Evolutionary conservation across 1,140 invertebrate species (phyloP), one percentile per base, ranked within the genome.

Genomic region (Sminthurides bifidus): DNA sequence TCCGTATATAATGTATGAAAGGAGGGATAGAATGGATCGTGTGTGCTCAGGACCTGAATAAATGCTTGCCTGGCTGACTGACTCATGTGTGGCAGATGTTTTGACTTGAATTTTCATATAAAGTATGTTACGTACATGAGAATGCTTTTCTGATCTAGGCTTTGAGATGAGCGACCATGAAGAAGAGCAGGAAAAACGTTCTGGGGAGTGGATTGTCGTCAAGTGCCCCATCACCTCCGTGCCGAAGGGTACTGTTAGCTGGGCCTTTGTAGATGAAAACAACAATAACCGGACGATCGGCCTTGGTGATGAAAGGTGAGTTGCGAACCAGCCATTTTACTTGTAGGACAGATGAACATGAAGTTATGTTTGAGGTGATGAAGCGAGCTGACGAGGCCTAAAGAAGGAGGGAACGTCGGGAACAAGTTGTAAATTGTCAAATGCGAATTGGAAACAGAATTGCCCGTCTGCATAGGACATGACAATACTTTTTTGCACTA

Each of bases 171-270:
- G n/a, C n/a, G n/a, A n/a, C n/a, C n/a, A n/a, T n/a, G n/a, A n/a
- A n/a, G n/a, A n/a, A n/a, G n/a, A n/a, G n/a, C n/a, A n/a, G n/a
- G n/a, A n/a, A n/a, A n/a, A n/a, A n/a, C n/a, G n/a, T n/a, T n/a
- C n/a, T n/a, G 46, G 19, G 3, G 46, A 49, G 17, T 49, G 46
- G 27, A 24, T 58, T 17, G 56, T 58, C 4, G 48, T 58, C 8
- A 48, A 23, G 6, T 58, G 56, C 35, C 17, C 43, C 5, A 31
- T 58, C 14, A 19, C 26, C 14, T 58, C 56, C 14, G 49, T 52
- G n/a, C 56, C 56, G 21, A 29, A 10, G 19, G 56, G 31, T 6
- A 27, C 29, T 2, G 38, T 43, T 23, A 43, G 10, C 15, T 57
- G 48, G 55, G 19, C 12, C 8, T 30, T 6, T 37, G 4, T 14